Percentiles rank a stretch among this genome's conserved stretches.
phyloP scores from a whole-genome alignment of 2,113 vertebrate genomes.

The Cervus canadensis region DNA sequence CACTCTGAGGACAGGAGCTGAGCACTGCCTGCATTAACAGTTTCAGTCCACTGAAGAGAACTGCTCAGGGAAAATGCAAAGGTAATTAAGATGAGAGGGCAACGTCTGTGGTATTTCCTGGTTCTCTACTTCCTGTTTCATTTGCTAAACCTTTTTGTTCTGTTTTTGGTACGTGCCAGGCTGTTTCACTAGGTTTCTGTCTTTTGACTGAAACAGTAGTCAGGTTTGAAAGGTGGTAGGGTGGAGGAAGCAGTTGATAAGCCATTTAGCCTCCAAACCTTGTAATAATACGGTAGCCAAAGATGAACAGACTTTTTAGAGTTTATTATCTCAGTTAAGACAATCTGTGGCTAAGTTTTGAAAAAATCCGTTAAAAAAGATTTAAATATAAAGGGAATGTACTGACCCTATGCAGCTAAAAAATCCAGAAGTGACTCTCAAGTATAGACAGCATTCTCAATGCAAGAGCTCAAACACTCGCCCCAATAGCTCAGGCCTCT shows the following conservation, averaged over 20 bases:
- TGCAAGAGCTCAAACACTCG: neutral
- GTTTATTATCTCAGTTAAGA: neutral
- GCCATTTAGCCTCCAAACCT: neutral
- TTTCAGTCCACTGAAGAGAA: neutral
- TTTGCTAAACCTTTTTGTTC: neutral
- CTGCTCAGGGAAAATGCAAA: neutral
- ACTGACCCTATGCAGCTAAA: neutral
- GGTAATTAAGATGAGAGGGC: neutral
- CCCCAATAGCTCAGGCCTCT: neutral
- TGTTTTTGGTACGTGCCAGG: neutral
- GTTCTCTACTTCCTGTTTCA: neutral
- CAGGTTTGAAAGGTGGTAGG: neutral
- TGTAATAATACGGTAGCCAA: neutral
- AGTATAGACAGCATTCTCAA: neutral
- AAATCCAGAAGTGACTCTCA: neutral
- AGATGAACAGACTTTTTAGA: neutral
- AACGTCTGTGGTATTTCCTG: neutral
- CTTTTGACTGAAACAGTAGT: neutral
- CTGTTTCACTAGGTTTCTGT: neutral
- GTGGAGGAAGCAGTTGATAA: neutral
- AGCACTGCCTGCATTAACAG: neutral
- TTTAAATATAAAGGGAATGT: neutral
- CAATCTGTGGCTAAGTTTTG: neutral
- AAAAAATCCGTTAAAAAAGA: neutral
- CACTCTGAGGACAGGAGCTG: neutral